Evolutionary conservation across 2,888 invertebrate genomes (phyloP).

Genomic region (Dexiosoma caninum): DNA sequence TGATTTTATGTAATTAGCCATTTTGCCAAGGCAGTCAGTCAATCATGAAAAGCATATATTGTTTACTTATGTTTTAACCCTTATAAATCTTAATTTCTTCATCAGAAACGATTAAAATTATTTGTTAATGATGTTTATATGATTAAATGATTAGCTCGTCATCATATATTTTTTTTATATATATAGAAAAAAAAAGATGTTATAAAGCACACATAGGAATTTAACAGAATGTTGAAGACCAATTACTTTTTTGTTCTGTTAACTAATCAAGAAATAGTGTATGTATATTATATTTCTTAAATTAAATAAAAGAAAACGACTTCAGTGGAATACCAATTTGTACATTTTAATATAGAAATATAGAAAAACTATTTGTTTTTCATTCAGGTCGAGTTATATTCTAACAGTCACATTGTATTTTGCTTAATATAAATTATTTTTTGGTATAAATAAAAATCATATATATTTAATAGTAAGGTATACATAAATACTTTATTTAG

Average conservation of each 20-base stretch:
- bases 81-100: slow-evolving; percentile 29
- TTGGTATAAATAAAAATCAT: slow-evolving; percentile 52
- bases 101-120: slow-evolving; percentile 4
- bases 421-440: slow-evolving; percentile 45
- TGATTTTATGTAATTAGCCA: slow-evolving; percentile 86
- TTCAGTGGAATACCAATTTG: slow-evolving; percentile 33
- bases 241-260: slow-evolving; percentile 49
- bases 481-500: neutral
- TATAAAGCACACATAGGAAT: slow-evolving; percentile 51
- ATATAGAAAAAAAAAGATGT: slow-evolving; percentile 24
- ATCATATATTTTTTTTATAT: slow-evolving; percentile 45
- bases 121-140: slow-evolving; percentile 38
- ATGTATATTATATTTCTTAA: slow-evolving; percentile 25
- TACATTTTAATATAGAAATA: slow-evolving; percentile 48
- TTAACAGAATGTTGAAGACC: slow-evolving; percentile 55
- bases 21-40: neutral
- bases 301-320: slow-evolving; percentile 3
- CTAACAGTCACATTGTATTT: slow-evolving; percentile 45
- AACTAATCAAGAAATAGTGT: slow-evolving; percentile 34
- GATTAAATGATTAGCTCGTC: slow-evolving; percentile 29
- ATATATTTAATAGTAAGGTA: slow-evolving; percentile 44
- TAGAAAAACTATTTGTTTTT: slow-evolving; percentile 25
- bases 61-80: slow-evolving; percentile 15
- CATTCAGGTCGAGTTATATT: slow-evolving; percentile 42
- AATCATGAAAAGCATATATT: slow-evolving; percentile 22